Conservation (phyloP, 2,113 vertebrate genomes). For the Lanius ludovicianus region DNA sequence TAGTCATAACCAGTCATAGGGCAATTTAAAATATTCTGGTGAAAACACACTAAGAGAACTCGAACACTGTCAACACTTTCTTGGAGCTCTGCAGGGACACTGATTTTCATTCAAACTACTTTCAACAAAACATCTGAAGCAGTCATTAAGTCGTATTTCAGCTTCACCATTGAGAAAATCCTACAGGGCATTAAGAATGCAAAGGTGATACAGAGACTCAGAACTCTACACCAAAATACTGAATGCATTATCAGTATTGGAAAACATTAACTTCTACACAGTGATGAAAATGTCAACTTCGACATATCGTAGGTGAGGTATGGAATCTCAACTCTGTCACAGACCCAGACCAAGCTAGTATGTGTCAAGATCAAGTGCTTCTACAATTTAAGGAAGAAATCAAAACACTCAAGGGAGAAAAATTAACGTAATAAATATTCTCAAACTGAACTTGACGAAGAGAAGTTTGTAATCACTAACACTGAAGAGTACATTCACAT, state of each 20-base stretch:
- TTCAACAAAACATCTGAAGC: not conserved
- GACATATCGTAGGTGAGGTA: not conserved
- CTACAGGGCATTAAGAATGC: not conserved
- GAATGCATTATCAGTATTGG: not conserved
- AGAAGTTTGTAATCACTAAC: not conserved
- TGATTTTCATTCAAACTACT: not conserved
- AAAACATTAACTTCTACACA: not conserved
- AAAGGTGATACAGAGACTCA: not conserved
- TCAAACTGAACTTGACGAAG: not conserved
- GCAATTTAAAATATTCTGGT: constrained; percentile 6
- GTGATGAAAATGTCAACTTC: not conserved
- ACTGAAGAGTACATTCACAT: not conserved
- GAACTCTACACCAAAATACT: not conserved
- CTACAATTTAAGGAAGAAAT: not conserved
- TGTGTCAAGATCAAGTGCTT: not conserved
- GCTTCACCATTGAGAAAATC: not conserved
- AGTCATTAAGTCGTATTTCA: not conserved
- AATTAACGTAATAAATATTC: not conserved
- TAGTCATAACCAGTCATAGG: not conserved
- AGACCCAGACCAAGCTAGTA: not conserved
- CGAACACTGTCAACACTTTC: not conserved
- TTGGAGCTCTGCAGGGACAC: not conserved
- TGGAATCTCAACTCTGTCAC: not conserved
- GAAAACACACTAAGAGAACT: constrained; percentile 1
- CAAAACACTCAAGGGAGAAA: not conserved